Percentiles rank a stretch among this genome's conserved stretches.
Evolutionary conservation across 2,888 invertebrate genomes (phyloP).

Genomic region (Melolontha melolontha): DNA sequence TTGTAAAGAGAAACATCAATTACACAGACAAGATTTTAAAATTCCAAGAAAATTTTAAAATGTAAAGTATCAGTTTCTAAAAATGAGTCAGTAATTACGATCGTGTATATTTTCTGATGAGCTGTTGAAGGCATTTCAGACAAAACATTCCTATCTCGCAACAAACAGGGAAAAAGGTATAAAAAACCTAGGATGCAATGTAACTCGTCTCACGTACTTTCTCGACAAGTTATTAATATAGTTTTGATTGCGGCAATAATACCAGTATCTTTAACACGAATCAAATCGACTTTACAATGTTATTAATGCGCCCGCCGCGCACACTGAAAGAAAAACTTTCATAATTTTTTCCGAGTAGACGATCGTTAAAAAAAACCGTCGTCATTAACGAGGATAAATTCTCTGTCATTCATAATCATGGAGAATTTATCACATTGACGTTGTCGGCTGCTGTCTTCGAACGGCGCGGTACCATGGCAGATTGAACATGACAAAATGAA

Average conservation of each 20-base stretch:
- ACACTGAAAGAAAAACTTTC: conserved; percentile 10
- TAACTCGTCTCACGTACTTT: not conserved
- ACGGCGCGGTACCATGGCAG: too few relatives aligned
- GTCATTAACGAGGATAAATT: conserved; percentile 31
- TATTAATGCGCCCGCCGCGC: not conserved
- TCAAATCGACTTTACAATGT: conserved; percentile 17
- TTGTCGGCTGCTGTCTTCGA: not conserved
- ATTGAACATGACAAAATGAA: too few relatives aligned
- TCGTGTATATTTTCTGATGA: too few relatives aligned
- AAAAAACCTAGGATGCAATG: too few relatives aligned
- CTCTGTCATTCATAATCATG: conserved; percentile 33
- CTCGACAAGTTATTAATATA: conserved; percentile 20
- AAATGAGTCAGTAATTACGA: too few relatives aligned
- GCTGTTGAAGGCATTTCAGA: too few relatives aligned
- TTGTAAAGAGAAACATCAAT: too few relatives aligned
- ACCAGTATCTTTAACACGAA: conserved; percentile 22
- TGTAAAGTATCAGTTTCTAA: too few relatives aligned
- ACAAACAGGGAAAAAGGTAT: too few relatives aligned
- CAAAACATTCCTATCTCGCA: too few relatives aligned
- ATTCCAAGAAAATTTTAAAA: too few relatives aligned
- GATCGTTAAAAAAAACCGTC: conserved; percentile 16
- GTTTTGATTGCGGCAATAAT: conserved; percentile 25
- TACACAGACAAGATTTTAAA: too few relatives aligned
- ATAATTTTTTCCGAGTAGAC: conserved; percentile 19
- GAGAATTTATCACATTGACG: conserved; percentile 14